A percentile compares a stretch with the other conserved stretches of the same genome.
Conservation (phyloP, 2,888 invertebrate species). For the Ophonus ardosiacus region DNA sequence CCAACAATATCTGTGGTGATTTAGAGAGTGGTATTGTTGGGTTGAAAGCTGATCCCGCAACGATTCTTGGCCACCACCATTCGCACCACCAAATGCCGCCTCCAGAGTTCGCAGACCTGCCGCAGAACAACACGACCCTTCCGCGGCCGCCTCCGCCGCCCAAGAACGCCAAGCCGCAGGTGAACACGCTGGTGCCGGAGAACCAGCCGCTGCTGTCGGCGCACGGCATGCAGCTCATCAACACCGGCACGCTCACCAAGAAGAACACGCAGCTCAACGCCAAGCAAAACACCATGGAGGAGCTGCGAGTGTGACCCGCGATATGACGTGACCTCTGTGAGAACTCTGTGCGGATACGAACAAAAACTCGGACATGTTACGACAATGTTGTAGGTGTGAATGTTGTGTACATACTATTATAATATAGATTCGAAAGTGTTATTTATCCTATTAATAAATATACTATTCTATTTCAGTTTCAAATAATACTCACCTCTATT, state of each 20-base stretch:
- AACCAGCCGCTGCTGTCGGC: constrained; percentile 84
- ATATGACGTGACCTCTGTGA: constrained; percentile 12
- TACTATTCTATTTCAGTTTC: constrained; percentile 64
- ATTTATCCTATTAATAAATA: constrained; percentile 65
- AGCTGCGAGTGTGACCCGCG: constrained; percentile 87
- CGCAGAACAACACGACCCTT: constrained; percentile 83
- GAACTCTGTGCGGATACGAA: constrained; percentile 48
- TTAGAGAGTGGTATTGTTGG: constrained; percentile 81
- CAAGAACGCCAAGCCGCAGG: constrained; percentile 81
- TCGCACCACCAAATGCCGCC: constrained; percentile 88
- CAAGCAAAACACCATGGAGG: constrained; percentile 85
- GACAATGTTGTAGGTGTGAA: constrained; percentile 64
- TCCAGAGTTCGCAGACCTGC: constrained; percentile 90
- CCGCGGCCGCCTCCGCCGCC: constrained; percentile 88
- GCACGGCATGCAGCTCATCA: constrained; percentile 88
- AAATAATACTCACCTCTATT: constrained; percentile 52
- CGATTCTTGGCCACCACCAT: constrained; percentile 86
- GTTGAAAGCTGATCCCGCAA: constrained; percentile 84
- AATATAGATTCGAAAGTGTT: constrained; percentile 64
- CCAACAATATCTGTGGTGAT: constrained; percentile 92
- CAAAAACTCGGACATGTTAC: constrained; percentile 61
- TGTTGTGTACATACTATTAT: constrained; percentile 63
- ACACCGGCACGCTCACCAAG: constrained; percentile 87
- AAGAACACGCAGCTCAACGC: constrained; percentile 84
- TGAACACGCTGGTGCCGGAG: constrained; percentile 80